Evolutionary conservation across 2,888 invertebrate genomes (phyloP).

Genomic region (Calliphora vomitoria): DNA sequence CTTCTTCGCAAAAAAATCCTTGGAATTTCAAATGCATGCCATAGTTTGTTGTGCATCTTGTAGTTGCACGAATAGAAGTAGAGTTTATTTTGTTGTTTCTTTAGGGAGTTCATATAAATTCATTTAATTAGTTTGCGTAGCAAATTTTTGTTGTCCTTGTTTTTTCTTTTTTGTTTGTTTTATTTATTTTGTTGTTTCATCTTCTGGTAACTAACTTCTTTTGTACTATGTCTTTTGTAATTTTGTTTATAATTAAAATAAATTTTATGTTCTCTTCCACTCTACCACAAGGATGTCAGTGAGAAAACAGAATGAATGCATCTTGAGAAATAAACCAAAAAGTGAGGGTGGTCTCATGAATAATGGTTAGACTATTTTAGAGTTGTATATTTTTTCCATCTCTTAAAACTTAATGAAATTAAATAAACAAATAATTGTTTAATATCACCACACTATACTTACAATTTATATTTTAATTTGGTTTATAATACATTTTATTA

Average conservation of each 20-base stretch:
- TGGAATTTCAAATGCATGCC: constrained; percentile 16
- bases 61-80: constrained; percentile 38
- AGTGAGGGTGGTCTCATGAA: constrained; percentile 69
- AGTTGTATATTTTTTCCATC: constrained; percentile 1
- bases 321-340: constrained; percentile 55
- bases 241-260: constrained; percentile 75
- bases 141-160: constrained; percentile 65
- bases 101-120: constrained; percentile 75
- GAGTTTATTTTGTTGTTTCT: constrained; percentile 67
- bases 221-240: constrained; percentile 60
- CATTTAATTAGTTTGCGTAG: constrained; percentile 76
- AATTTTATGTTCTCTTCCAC: constrained; percentile 71
- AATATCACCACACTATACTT: too few species aligned
- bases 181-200: constrained; percentile 40
- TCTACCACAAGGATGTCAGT: constrained; percentile 66
- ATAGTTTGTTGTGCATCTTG: constrained; percentile 43
- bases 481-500: too few species aligned
- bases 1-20: constrained; percentile 28
- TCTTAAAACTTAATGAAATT: neutral
- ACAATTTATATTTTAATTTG: too few species aligned
- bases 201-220: constrained; percentile 51
- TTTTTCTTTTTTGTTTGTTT: constrained; percentile 20
- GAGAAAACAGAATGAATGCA: constrained; percentile 42
- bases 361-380: constrained; percentile 57
- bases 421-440: too few species aligned